Evolutionary conservation across 1,140 invertebrate genomes (phyloP), one percentile per base, ranked within the genome.

Genomic region (Subanguina moxae): DNA sequence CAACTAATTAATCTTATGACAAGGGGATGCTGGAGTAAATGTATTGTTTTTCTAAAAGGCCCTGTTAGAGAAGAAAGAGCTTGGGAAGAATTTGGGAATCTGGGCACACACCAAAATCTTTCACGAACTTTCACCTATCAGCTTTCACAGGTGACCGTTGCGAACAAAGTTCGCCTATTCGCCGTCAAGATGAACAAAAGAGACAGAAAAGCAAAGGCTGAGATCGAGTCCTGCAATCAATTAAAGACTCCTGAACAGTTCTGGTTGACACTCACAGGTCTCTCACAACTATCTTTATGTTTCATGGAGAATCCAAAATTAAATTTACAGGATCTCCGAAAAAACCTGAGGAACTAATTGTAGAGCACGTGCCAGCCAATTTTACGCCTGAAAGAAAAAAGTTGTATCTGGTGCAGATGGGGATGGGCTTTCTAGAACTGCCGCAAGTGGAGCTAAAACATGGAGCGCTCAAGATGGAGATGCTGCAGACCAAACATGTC

Each of bases 131-230:
- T n/a, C n/a, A n/a, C n/a, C n/a, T n/a, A n/a, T n/a, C n/a, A n/a
- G n/a, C n/a, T n/a, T 62, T 57, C 81, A 62, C 42, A 77, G 78
- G 78, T 72, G n/a, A 76, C 72, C 0, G 65, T 75, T 38, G 66
- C 80, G 8, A 78, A 73, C 46, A 82, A 82, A 69, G 76, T 77
- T 8, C 67, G 94, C 62, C 84, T 99, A 1, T 89, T 97, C 86
- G 91, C 93, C 1, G 96, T 97, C 83, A 97, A 97, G 84, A 93
- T 99, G 43, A 98, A 97, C 83, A 98, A 98, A 85, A 93, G 95
- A 83, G 96, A 99, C 84, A 85, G 94, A 21, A 98, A 98, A 83
- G 93, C 93, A 77, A 90, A 90, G 82, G 89, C 92, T 0, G 92
- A 96, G 78, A 91, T 98, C 57, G 85, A 91, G 43, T 89, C 90